These are phyloP conservation scores for Phylloscopus trochilus DNA, from an alignment of 2,113 vertebrate species.

Conservation along the genomic window DNA sequence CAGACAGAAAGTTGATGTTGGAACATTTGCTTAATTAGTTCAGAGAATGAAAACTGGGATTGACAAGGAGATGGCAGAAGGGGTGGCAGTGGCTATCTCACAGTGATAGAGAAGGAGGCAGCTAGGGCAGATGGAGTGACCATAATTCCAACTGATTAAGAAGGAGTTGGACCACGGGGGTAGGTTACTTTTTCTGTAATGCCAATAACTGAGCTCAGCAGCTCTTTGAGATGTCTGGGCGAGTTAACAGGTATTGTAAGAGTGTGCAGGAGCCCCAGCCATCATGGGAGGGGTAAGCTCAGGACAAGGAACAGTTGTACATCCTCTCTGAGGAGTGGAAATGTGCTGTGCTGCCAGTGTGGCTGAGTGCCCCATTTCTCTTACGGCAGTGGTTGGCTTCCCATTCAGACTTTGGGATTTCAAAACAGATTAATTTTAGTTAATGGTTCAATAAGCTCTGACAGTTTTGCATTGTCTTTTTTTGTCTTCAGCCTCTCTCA, in stretches of 20 bases:
- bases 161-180: neutral
- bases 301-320: neutral
- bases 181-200: neutral
- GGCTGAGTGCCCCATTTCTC: neutral
- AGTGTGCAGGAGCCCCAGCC: neutral
- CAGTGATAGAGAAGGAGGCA: neutral
- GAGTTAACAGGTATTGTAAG: neutral
- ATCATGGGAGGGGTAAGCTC: neutral
- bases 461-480: conserved; percentile 1
- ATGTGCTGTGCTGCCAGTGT: neutral
- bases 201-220: neutral
- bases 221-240: neutral
- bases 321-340: neutral
- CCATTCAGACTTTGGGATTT: neutral
- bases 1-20: neutral
- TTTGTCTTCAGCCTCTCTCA: neutral
- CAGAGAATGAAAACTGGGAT: neutral
- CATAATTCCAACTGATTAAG: neutral
- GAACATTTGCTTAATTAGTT: neutral
- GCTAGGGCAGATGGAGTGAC: neutral
- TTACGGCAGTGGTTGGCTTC: neutral
- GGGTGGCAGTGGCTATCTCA: neutral
- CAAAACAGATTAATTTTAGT: conserved; percentile 7
- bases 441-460: conserved; percentile 12
- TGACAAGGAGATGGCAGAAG: no score